Evolutionary conservation across 2,888 invertebrate genomes (phyloP).

Genomic region (Parochlus steinenii): DNA sequence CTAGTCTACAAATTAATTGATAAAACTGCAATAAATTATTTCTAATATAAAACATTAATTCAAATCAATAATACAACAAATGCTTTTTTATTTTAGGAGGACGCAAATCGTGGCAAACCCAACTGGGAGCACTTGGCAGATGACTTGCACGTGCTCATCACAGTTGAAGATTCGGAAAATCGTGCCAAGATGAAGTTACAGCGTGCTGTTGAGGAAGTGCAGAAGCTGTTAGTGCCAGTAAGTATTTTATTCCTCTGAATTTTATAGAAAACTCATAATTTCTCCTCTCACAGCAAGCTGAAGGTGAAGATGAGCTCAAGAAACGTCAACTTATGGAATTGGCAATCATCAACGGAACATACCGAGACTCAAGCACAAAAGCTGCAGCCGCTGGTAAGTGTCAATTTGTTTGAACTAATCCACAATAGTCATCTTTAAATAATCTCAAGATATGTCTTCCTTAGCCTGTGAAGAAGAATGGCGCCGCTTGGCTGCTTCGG

Average conservation of each 20-base stretch:
- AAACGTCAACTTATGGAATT: constrained; percentile 99
- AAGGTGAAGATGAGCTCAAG: constrained; percentile 99
- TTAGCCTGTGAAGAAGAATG: constrained; percentile 72
- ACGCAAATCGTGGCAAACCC: constrained; percentile 96
- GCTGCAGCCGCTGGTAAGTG: constrained; percentile 64
- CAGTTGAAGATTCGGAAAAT: constrained; percentile 97
- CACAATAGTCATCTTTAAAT: constrained; percentile 5
- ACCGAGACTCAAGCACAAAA: constrained; percentile 88
- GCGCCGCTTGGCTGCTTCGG: constrained; percentile 66
- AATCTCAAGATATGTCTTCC: constrained; percentile 16
- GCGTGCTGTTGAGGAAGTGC: constrained; percentile 94
- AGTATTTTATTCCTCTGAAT: constrained; percentile 29
- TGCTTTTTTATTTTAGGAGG: constrained; percentile 55
- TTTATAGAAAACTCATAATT: constrained; percentile 6
- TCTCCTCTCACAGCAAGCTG: constrained; percentile 62
- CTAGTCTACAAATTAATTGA: too few relatives aligned
- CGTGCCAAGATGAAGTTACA: constrained; percentile 87
- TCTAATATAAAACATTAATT: constrained; percentile 13
- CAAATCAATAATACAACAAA: too few relatives aligned
- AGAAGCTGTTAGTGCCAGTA: constrained; percentile 94
- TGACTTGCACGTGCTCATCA: constrained; percentile 94
- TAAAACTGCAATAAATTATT: constrained; percentile 13
- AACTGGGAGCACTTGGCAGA: constrained; percentile 99
- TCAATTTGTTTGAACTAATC: constrained; percentile 1
- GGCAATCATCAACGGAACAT: constrained; percentile 99